phyloP scores from a whole-genome alignment of 2,113 vertebrate genomes.

The Semnornis frantzii region DNA sequence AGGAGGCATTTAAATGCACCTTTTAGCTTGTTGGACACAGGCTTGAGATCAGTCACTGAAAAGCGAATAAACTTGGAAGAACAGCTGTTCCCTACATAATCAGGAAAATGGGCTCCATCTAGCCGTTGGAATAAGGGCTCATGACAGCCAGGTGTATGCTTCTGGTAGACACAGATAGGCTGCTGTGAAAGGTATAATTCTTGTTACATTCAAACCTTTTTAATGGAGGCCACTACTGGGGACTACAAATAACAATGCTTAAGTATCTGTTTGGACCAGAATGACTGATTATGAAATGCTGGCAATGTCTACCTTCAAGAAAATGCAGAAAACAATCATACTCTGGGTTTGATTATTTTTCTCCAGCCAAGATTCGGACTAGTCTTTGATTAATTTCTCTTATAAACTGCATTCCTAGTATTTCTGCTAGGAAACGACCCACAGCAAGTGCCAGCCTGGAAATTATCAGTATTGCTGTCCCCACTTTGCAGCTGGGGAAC shows the following conservation, averaged over 20 bases:
- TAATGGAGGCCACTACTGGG: background rate
- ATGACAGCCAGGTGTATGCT: slow-evolving; percentile 28
- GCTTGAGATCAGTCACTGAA: background rate
- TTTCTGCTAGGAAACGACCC: slow-evolving; percentile 39
- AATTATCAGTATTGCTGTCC: background rate
- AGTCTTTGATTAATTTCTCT: slow-evolving; percentile 47
- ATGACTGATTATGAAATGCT: slow-evolving; percentile 39
- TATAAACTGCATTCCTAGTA: slow-evolving; percentile 24
- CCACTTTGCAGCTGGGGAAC: background rate
- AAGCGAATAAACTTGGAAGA: background rate
- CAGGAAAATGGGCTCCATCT: slow-evolving; percentile 11
- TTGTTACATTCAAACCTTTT: slow-evolving; percentile 21
- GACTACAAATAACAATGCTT: slow-evolving; percentile 18
- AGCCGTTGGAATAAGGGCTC: background rate
- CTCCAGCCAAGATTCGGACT: slow-evolving; percentile 3
- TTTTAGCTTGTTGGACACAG: background rate
- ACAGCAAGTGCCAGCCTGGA: background rate
- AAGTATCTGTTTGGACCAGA: slow-evolving; percentile 39
- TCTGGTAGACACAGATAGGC: slow-evolving; percentile 35
- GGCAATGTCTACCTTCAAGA: slow-evolving; percentile 28
- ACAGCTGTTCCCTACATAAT: background rate
- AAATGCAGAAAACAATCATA: slow-evolving; percentile 38
- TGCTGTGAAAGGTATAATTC: background rate
- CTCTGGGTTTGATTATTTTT: slow-evolving; percentile 25
- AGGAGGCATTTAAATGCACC: background rate